A percentile compares a stretch with the other conserved stretches of the same genome.
Evolutionary conservation across 2,113 vertebrate species (phyloP).

Genomic region (Chascanopsetta lugubris): DNA sequence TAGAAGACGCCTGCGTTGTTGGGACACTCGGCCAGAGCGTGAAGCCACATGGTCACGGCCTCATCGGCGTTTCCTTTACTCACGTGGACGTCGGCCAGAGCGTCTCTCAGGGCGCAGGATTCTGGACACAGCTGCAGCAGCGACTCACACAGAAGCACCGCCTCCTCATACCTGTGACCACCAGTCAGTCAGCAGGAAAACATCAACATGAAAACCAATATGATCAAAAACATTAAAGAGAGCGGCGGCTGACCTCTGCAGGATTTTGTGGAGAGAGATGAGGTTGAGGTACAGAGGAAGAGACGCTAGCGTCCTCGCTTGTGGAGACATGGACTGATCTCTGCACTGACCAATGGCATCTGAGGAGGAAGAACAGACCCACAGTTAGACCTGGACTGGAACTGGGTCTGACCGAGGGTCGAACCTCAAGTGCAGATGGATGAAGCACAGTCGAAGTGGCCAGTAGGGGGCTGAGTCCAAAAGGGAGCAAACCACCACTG

Average conservation of each 20-base stretch:
- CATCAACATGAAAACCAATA: no score
- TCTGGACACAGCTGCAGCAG: constrained; percentile 82
- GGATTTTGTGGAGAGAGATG: constrained; percentile 83
- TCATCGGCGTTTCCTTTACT: constrained; percentile 70
- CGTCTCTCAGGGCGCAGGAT: constrained; percentile 86
- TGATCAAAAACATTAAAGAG: no score
- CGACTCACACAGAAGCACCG: constrained; percentile 80
- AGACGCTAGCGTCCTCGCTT: constrained; percentile 81
- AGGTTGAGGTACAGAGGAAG: constrained; percentile 91
- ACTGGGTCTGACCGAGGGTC: no score
- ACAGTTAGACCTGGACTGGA: background rate
- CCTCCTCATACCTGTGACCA: constrained; percentile 83
- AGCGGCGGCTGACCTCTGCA: constrained; percentile 82
- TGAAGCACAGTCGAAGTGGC: no score
- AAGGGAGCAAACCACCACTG: no score
- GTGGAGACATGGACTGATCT: constrained; percentile 77
- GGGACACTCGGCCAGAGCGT: constrained; percentile 84
- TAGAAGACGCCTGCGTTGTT: constrained; percentile 89
- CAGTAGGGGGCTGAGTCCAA: no score
- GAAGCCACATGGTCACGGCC: constrained; percentile 85
- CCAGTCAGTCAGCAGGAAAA: background rate
- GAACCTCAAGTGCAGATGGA: no score
- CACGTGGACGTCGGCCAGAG: constrained; percentile 84
- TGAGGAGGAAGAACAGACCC: constrained; percentile 51
- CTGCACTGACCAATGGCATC: constrained; percentile 87